Conservation (phyloP, 2,797 vertebrate genomes). For the Microctenopoma steveboyesi region DNA sequence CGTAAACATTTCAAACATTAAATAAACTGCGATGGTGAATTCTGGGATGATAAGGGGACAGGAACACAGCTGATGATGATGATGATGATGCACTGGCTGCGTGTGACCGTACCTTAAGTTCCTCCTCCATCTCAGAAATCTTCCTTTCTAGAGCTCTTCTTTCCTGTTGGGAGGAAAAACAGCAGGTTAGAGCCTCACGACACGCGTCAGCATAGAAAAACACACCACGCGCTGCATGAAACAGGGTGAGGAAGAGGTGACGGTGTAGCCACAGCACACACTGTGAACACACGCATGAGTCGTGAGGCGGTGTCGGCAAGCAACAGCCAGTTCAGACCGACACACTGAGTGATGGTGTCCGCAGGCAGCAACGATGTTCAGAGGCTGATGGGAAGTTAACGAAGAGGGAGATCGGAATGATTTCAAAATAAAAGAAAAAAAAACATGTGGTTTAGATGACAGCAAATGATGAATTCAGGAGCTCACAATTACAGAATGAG, state of each 20-base stretch:
- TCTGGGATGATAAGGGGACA: too few species aligned
- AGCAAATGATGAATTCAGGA: neutral
- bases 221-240: conserved; percentile 18
- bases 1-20: too few species aligned
- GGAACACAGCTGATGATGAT: too few species aligned
- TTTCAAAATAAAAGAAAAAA: conserved; percentile 7
- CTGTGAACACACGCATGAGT: conserved; percentile 51
- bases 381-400: conserved; percentile 4
- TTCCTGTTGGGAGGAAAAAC: conserved; percentile 82
- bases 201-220: neutral
- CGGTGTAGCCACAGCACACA: conserved; percentile 47
- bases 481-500: conserved; percentile 9
- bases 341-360: neutral
- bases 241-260: conserved; percentile 38
- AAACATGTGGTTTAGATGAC: conserved; percentile 3
- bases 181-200: conserved; percentile 12
- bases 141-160: conserved; percentile 99
- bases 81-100: neutral
- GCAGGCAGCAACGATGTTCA: conserved; percentile 2
- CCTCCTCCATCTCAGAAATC: conserved; percentile 99
- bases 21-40: too few species aligned
- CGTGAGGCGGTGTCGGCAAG: conserved; percentile 69
- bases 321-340: conserved; percentile 54
- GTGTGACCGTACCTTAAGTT: conserved; percentile 91
- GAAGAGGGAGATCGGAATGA: conserved; percentile 7